phyloP scores from a whole-genome alignment of 2,888 invertebrate species.

The Sinopyrophorus schimmeli region DNA sequence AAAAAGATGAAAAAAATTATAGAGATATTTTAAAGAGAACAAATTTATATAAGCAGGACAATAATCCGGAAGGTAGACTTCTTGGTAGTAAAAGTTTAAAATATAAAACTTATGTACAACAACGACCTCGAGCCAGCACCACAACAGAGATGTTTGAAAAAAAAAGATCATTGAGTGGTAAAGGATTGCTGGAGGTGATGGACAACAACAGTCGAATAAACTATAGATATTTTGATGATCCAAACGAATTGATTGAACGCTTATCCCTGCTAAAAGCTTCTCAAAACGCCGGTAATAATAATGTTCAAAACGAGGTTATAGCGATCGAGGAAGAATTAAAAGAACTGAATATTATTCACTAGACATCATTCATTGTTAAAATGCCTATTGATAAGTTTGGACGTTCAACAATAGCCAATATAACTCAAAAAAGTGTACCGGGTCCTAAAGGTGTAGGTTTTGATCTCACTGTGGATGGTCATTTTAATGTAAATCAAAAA shows the following conservation, averaged over 20 bases:
- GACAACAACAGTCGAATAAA: conserved; percentile 1
- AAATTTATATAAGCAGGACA: conserved; percentile 21
- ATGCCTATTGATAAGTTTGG: conserved; percentile 17
- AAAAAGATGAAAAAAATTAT: conserved; percentile 23
- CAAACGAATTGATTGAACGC: conserved; percentile 17
- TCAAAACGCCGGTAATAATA: conserved; percentile 10
- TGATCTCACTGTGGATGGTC: conserved; percentile 2
- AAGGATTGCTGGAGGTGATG: too few species aligned
- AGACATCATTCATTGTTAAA: neutral
- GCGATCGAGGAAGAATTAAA: conserved; percentile 18
- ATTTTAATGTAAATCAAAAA: conserved; percentile 14
- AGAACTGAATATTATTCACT: conserved; percentile 9
- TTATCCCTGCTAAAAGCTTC: conserved; percentile 12
- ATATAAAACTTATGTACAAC: conserved; percentile 28
- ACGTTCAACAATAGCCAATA: neutral
- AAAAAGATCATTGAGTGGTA: too few species aligned
- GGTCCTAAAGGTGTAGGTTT: conserved; percentile 3
- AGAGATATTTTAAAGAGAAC: conserved; percentile 18
- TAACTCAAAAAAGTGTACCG: neutral
- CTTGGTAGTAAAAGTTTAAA: conserved; percentile 16
- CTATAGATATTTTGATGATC: conserved; percentile 13
- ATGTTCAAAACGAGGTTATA: conserved; percentile 18
- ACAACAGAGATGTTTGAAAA: too few species aligned
- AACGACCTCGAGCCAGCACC: conserved; percentile 1
- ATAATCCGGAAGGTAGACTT: conserved; percentile 10